Conservation (phyloP, 1,140 invertebrate species). For the Drosophila fuyamai region DNA sequence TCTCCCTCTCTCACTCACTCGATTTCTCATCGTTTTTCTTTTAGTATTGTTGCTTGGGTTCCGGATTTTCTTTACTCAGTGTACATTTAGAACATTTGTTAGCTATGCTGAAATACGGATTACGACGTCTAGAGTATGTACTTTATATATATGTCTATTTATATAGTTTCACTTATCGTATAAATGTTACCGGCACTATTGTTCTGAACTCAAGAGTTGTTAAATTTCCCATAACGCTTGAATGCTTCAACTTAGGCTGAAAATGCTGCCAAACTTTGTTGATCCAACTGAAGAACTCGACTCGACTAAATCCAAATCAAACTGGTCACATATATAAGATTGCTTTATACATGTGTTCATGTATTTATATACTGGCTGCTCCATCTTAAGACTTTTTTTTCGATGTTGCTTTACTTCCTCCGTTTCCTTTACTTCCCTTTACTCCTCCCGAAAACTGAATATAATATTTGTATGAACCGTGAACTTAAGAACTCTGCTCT, state of each 20-base stretch:
- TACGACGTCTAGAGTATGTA: constrained; percentile 68
- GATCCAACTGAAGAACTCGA: constrained; percentile 47
- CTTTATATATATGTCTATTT: constrained; percentile 70
- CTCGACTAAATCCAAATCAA: constrained; percentile 36
- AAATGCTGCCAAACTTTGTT: constrained; percentile 59
- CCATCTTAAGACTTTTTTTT: constrained; percentile 28
- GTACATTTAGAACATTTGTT: constrained; percentile 77
- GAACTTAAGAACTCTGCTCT: constrained; percentile 55
- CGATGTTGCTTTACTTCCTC: constrained; percentile 19
- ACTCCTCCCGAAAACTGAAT: constrained; percentile 56
- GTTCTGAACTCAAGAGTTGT: constrained; percentile 65
- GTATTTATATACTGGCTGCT: constrained; percentile 23
- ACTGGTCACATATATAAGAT: constrained; percentile 23
- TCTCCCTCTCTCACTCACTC: constrained; percentile 20
- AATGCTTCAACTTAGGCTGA: constrained; percentile 24
- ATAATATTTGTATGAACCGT: constrained; percentile 76
- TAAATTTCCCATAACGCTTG: constrained; percentile 37
- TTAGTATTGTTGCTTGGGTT: constrained; percentile 62
- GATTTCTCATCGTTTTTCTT: constrained; percentile 8
- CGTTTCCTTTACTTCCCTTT: constrained; percentile 14
- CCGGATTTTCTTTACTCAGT: constrained; percentile 52
- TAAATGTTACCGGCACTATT: constrained; percentile 82
- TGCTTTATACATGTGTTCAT: constrained; percentile 27
- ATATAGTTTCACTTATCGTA: constrained; percentile 64
- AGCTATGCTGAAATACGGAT: constrained; percentile 73